Evolutionary conservation across 2,888 invertebrate genomes (phyloP).

Genomic region (Yponomeuta sedellus): DNA sequence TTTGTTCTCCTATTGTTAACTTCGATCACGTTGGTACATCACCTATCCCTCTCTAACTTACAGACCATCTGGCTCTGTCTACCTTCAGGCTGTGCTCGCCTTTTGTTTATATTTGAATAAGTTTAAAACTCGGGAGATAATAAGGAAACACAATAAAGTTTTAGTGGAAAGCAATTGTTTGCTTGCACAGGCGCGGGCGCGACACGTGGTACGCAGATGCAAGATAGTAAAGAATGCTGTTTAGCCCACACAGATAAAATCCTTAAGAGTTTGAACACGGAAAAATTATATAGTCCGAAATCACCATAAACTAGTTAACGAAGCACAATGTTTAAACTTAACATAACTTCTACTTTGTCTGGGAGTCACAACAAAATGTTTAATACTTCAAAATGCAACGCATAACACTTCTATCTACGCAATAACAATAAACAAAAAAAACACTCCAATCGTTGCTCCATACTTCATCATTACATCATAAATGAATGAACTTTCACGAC

Average conservation of each 20-base stretch:
- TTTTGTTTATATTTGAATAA: constrained; percentile 64
- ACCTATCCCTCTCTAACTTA: constrained; percentile 45
- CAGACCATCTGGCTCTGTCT: constrained; percentile 34
- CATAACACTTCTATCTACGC: neutral
- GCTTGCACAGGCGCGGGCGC: constrained; percentile 39
- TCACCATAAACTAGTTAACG: neutral
- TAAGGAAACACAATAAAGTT: constrained; percentile 36
- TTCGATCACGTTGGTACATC: constrained; percentile 59
- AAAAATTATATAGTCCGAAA: neutral
- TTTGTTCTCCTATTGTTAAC: constrained; percentile 70
- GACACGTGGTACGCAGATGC: constrained; percentile 29
- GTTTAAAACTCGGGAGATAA: constrained; percentile 25
- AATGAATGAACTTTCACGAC: constrained; percentile 7
- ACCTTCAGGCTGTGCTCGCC: constrained; percentile 33
- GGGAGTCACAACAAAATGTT: neutral
- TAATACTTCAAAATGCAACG: neutral
- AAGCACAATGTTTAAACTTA: constrained; percentile 3
- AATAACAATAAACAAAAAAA: neutral
- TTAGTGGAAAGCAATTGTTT: constrained; percentile 33
- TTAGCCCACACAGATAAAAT: neutral
- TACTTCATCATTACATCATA: constrained; percentile 1
- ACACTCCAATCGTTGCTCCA: constrained; percentile 1
- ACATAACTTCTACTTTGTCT: constrained; percentile 25
- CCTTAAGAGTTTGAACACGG: neutral
- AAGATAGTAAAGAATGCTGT: neutral